Evolutionary conservation across 1,140 invertebrate species (phyloP).

Genomic region (Drosophila navojoa): DNA sequence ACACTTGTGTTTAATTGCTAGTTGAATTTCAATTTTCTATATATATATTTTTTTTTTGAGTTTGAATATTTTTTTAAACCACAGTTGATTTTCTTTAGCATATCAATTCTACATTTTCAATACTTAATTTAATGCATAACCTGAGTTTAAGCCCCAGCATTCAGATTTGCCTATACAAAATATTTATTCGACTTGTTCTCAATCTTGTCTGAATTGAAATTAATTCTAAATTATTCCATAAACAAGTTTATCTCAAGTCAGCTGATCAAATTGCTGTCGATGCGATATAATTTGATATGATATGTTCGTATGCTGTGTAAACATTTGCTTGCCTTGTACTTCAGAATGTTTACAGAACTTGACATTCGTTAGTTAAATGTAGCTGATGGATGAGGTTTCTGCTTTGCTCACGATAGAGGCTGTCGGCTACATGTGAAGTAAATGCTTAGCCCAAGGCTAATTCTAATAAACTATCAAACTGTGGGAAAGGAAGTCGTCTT

Average conservation of each 20-base stretch:
- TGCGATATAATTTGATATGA: constrained; percentile 7
- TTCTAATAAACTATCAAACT: background rate
- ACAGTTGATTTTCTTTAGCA: too few species aligned
- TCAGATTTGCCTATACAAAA: background rate
- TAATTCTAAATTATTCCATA: constrained; percentile 20
- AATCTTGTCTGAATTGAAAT: constrained; percentile 39
- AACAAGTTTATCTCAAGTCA: constrained; percentile 34
- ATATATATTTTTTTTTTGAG: too few species aligned
- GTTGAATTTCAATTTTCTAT: too few species aligned
- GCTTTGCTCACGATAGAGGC: background rate
- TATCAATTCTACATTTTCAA: background rate
- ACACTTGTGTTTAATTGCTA: too few species aligned
- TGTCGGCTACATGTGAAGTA: background rate
- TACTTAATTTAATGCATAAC: too few species aligned
- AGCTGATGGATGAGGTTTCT: constrained; percentile 22
- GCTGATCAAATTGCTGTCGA: constrained; percentile 10
- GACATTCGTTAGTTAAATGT: constrained; percentile 26
- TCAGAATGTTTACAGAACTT: constrained; percentile 15
- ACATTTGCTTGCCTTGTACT: constrained; percentile 21
- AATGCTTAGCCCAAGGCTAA: background rate
- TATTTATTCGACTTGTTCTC: background rate
- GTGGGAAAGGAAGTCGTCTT: constrained; percentile 9
- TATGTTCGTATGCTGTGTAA: constrained; percentile 17
- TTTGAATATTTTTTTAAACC: too few species aligned
- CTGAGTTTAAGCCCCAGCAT: too few species aligned